These are phyloP conservation scores for Centropus bengalensis DNA, from an alignment of 2,113 vertebrate genomes.

Conservation along the genomic window DNA sequence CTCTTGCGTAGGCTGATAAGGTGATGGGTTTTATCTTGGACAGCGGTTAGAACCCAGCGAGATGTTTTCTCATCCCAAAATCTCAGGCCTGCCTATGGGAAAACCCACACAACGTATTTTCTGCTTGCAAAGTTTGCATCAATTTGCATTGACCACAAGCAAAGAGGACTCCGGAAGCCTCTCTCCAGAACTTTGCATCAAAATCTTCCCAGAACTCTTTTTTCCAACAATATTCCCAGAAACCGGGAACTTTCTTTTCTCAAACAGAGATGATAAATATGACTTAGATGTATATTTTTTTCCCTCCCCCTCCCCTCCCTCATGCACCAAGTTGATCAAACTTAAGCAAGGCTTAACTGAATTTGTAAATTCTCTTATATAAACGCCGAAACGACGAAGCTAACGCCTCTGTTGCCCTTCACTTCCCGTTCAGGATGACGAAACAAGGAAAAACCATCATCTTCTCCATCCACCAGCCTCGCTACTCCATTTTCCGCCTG, in stretches of 20 bases:
- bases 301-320: not conserved
- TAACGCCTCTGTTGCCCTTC: not conserved
- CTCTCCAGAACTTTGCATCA: not conserved
- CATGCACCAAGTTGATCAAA: not conserved
- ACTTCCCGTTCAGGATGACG: constrained; percentile 80
- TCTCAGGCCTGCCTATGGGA: not conserved
- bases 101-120: not conserved
- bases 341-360: not conserved
- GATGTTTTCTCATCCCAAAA: not conserved
- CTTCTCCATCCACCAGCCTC: constrained; percentile 96
- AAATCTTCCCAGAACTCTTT: not conserved
- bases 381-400: not conserved
- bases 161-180: not conserved
- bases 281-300: not conserved
- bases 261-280: not conserved
- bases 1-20: not conserved
- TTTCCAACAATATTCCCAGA: not conserved
- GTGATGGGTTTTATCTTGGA: not conserved
- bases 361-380: not conserved
- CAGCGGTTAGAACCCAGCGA: not conserved
- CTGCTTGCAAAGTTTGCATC: not conserved
- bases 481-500: constrained; percentile 92
- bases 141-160: not conserved
- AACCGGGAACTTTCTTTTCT: not conserved
- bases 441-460: constrained; percentile 88